Evolutionary conservation across 2,797 vertebrate species (phyloP).

Genomic region (Tauraco hartlaubi): DNA sequence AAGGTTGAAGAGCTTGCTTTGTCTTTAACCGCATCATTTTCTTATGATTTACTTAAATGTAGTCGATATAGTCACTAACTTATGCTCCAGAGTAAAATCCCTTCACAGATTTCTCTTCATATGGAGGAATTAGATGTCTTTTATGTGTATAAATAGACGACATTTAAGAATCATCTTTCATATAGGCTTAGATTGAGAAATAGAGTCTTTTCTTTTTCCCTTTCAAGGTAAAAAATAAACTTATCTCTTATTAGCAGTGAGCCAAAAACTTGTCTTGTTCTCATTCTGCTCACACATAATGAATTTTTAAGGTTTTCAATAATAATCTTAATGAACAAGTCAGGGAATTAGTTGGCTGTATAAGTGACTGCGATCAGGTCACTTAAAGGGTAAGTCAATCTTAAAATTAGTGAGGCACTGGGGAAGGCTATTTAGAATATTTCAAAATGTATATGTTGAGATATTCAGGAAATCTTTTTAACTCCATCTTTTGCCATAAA

Average conservation of each 20-base stretch:
- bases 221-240: constrained; percentile 50
- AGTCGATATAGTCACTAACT: background rate
- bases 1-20: background rate
- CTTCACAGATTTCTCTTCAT: background rate
- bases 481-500: constrained; percentile 9
- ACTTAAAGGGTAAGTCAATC: constrained; percentile 44
- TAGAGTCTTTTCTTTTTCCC: background rate
- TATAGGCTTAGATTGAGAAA: background rate
- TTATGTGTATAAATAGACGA: background rate
- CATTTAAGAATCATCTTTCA: background rate
- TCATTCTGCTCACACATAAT: constrained; percentile 59
- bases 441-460: constrained; percentile 32
- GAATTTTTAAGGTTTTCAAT: constrained; percentile 63
- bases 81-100: background rate
- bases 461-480: constrained; percentile 12
- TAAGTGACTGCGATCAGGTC: constrained; percentile 30
- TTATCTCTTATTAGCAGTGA: constrained; percentile 30
- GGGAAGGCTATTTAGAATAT: constrained; percentile 25
- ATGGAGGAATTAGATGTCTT: background rate
- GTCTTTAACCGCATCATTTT: background rate
- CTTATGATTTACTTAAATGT: background rate
- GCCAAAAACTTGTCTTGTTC: constrained; percentile 64
- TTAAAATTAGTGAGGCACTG: constrained; percentile 26
- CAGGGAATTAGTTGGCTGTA: constrained; percentile 62
- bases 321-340: constrained; percentile 69